phyloP scores from a whole-genome alignment of 2,888 invertebrate genomes.

The Spodoptera littoralis region DNA sequence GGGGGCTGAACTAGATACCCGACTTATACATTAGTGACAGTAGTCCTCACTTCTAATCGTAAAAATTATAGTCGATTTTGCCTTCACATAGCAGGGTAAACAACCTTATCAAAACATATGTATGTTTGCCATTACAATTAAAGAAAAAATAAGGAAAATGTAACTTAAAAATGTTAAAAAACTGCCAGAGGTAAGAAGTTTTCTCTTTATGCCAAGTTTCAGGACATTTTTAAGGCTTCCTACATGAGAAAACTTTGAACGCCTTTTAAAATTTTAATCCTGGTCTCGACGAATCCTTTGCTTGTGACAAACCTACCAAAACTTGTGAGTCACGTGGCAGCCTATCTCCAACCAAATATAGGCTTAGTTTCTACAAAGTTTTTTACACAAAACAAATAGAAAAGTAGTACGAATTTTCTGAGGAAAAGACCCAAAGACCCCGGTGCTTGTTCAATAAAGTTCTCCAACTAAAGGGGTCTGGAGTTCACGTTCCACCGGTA shows the following conservation, averaged over 20 bases:
- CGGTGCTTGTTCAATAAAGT: slow-evolving; percentile 35
- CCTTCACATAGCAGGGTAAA: too few species aligned
- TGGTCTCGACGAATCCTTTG: not conserved
- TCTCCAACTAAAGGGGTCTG: slow-evolving; percentile 32
- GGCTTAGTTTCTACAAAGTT: slow-evolving; percentile 19
- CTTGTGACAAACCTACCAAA: slow-evolving; percentile 4
- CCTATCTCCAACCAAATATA: slow-evolving; percentile 9
- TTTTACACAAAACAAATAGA: slow-evolving; percentile 20
- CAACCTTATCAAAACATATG: too few species aligned
- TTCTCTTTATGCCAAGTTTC: not conserved
- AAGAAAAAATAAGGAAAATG: not conserved
- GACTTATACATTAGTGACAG: too few species aligned
- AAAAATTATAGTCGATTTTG: too few species aligned
- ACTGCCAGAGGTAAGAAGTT: not conserved
- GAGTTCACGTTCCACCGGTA: slow-evolving; percentile 36
- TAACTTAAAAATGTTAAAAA: slow-evolving; percentile 3
- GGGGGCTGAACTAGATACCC: too few species aligned
- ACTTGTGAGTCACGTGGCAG: slow-evolving; percentile 28
- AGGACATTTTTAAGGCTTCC: slow-evolving; percentile 12
- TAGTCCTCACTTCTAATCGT: too few species aligned
- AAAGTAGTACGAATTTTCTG: slow-evolving; percentile 17
- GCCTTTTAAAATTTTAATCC: slow-evolving; percentile 7
- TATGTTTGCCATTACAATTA: too few species aligned
- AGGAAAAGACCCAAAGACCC: slow-evolving; percentile 45
- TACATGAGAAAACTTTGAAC: slow-evolving; percentile 10